Percentiles rank a stretch among this genome's conserved stretches.
These are phyloP conservation scores for Cartodere bifasciata DNA, from an alignment of 2,888 invertebrate genomes.

Conservation along the genomic window DNA sequence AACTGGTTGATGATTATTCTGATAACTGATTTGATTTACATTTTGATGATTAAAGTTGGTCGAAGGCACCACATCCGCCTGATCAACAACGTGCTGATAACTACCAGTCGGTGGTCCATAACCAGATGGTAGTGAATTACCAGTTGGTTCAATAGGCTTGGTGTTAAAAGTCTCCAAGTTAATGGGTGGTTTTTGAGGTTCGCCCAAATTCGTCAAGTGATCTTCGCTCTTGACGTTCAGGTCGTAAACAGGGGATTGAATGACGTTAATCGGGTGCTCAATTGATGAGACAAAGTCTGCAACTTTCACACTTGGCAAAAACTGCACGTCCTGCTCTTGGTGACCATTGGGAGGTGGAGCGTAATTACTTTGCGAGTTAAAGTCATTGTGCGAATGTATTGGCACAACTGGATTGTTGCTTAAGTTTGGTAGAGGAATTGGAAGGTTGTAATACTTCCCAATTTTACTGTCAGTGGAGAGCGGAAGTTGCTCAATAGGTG, in stretches of 20 bases:
- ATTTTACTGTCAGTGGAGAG: slow-evolving; percentile 20
- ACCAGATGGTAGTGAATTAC: too few species aligned
- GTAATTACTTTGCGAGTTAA: slow-evolving; percentile 34
- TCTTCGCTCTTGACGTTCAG: slow-evolving; percentile 33
- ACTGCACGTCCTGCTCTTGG: slow-evolving; percentile 33
- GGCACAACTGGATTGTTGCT: slow-evolving; percentile 34
- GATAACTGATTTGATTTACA: too few species aligned
- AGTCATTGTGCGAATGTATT: slow-evolving; percentile 46
- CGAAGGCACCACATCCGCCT: too few species aligned
- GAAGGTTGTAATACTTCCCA: slow-evolving; percentile 11
- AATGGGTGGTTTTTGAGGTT: too few species aligned
- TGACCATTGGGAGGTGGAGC: slow-evolving; percentile 1
- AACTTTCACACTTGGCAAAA: slow-evolving; percentile 52
- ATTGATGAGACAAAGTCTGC: slow-evolving; percentile 57
- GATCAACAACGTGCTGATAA: too few species aligned
- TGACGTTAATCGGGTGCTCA: slow-evolving; percentile 57
- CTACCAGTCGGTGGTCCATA: too few species aligned
- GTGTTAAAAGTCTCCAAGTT: too few species aligned
- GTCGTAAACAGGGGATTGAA: slow-evolving; percentile 58
- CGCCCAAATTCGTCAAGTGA: too few species aligned
- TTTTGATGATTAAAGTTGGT: too few species aligned
- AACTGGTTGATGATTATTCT: too few species aligned
- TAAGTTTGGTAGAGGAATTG: slow-evolving; percentile 52
- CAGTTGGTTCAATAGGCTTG: too few species aligned
- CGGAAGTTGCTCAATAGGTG: slow-evolving; percentile 22